These are phyloP conservation scores for Leptopilina boulardi DNA, from an alignment of 1,140 invertebrate genomes.

Conservation along the genomic window DNA sequence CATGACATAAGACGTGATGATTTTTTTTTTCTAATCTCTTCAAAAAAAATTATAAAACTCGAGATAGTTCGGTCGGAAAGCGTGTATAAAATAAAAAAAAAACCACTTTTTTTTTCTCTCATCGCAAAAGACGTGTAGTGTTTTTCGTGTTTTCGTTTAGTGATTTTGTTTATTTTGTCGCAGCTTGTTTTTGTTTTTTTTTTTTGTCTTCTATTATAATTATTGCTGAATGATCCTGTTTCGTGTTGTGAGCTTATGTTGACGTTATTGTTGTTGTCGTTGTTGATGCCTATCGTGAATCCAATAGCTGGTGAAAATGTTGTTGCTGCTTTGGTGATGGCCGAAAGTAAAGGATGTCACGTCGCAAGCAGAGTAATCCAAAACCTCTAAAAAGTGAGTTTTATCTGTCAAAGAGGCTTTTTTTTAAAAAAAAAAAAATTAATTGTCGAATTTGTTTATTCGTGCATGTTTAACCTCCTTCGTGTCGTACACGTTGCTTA, in stretches of 20 bases:
- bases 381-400: slow-evolving; percentile 82
- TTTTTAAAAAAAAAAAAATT: background rate
- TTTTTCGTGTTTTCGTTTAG: slow-evolving; percentile 35
- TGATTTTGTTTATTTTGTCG: slow-evolving; percentile 31
- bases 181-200: slow-evolving; percentile 18
- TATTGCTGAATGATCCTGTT: slow-evolving; percentile 47
- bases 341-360: slow-evolving; percentile 78
- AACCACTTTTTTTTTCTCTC: too few species aligned
- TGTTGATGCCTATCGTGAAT: slow-evolving; percentile 26
- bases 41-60: background rate
- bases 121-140: slow-evolving; percentile 21
- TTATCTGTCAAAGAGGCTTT: too few species aligned
- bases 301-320: slow-evolving; percentile 61
- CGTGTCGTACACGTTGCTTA: slow-evolving; percentile 29
- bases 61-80: background rate
- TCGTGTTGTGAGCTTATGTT: slow-evolving; percentile 52
- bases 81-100: background rate
- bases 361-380: slow-evolving; percentile 82
- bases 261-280: slow-evolving; percentile 33
- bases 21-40: background rate
- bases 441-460: background rate
- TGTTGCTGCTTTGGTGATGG: slow-evolving; percentile 72
- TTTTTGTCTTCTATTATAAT: background rate
- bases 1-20: background rate
- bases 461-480: background rate